phyloP scores from a whole-genome alignment of 2,888 invertebrate species.

The Baronia brevicornis region DNA sequence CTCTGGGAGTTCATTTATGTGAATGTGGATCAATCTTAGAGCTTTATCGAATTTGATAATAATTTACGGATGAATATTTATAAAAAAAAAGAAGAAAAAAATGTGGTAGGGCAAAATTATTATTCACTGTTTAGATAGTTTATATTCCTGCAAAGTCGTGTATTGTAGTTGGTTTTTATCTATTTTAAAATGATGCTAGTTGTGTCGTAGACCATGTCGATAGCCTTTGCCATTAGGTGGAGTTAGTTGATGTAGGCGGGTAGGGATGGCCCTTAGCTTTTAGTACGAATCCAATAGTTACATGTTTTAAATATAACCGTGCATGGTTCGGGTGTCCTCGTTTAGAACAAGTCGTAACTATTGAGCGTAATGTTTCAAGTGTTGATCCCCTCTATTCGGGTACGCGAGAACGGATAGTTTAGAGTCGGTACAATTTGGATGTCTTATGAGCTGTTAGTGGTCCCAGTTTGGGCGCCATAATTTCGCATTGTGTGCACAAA shows the following conservation, averaged over 20 bases:
- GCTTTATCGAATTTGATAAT: conserved; percentile 76
- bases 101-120: conserved; percentile 37
- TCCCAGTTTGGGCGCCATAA: conserved; percentile 28
- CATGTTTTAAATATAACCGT: conserved; percentile 46
- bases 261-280: conserved; percentile 62
- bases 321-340: conserved; percentile 50
- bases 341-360: conserved; percentile 50
- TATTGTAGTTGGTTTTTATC: conserved; percentile 55
- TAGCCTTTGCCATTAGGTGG: conserved; percentile 43
- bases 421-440: conserved; percentile 26
- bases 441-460: conserved; percentile 29
- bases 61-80: conserved; percentile 70
- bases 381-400: conserved; percentile 33
- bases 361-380: conserved; percentile 42
- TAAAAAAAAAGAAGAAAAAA: conserved; percentile 40
- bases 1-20: conserved; percentile 49
- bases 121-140: conserved; percentile 60
- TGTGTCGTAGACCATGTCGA: conserved; percentile 42
- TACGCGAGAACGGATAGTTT: conserved; percentile 33
- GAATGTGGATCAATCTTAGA: conserved; percentile 74
- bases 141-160: conserved; percentile 55
- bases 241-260: conserved; percentile 40
- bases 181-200: conserved; percentile 70
- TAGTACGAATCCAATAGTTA: conserved; percentile 58
- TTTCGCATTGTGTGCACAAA: conserved; percentile 55